Conservation (phyloP, 2,888 invertebrate species). For the Thysanoteuthis rhombus region DNA sequence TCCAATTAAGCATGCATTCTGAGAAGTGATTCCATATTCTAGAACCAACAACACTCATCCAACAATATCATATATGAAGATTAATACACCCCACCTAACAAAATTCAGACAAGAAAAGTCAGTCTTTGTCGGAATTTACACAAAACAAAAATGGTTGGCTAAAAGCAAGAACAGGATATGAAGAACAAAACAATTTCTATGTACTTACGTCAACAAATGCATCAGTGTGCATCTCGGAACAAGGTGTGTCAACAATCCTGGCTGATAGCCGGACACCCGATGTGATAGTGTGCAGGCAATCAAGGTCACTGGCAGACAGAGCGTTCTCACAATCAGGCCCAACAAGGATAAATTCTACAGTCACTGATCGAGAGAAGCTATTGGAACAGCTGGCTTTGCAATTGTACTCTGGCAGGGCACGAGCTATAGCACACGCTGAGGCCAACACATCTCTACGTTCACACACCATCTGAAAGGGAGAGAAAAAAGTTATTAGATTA, state of each 20-base stretch:
- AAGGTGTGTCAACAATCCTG: slow-evolving; percentile 85
- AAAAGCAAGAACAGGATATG: too few species aligned
- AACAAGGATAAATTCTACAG: slow-evolving; percentile 71
- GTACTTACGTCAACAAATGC: slow-evolving; percentile 77
- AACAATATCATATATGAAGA: too few species aligned
- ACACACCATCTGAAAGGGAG: slow-evolving; percentile 75
- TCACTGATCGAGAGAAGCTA: slow-evolving; percentile 49
- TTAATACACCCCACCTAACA: too few species aligned
- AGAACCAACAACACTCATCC: too few species aligned
- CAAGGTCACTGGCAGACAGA: slow-evolving; percentile 58
- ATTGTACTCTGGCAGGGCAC: slow-evolving; percentile 81
- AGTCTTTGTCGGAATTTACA: too few species aligned
- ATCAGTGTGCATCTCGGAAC: slow-evolving; percentile 85
- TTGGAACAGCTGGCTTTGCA: slow-evolving; percentile 69
- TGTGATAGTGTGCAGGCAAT: slow-evolving; percentile 61
- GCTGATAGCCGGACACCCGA: slow-evolving; percentile 78
- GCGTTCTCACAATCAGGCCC: slow-evolving; percentile 69
- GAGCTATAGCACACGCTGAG: slow-evolving; percentile 82
- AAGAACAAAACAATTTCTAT: neutral
- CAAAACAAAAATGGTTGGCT: neutral
- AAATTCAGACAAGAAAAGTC: too few species aligned
- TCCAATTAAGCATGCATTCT: too few species aligned
- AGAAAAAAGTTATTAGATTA: neutral
- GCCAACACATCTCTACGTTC: slow-evolving; percentile 82
- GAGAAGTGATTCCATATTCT: too few species aligned